phyloP scores from a whole-genome alignment of 2,888 invertebrate genomes.

The Marasmarcha lunaedactyla region DNA sequence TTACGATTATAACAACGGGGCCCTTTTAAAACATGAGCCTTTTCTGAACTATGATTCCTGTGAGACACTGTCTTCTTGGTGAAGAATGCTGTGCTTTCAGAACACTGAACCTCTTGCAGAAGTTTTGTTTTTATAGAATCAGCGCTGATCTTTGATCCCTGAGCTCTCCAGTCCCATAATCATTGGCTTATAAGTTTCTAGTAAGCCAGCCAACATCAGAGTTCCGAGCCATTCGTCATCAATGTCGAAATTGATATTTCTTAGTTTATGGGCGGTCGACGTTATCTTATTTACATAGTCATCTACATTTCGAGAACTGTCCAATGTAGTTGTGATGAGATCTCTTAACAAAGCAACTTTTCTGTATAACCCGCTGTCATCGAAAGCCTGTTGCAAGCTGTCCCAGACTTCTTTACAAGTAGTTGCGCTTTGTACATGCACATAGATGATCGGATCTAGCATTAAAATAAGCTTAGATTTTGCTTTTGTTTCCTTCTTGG shows the following conservation, averaged over 20 bases:
- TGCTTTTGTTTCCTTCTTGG: slow-evolving; percentile 6
- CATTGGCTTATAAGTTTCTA: background rate
- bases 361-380: slow-evolving; percentile 6
- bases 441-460: slow-evolving; percentile 6
- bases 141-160: background rate
- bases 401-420: slow-evolving; percentile 8
- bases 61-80: background rate
- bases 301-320: background rate
- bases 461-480: slow-evolving; percentile 7
- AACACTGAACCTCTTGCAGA: background rate
- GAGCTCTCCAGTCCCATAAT: background rate
- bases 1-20: background rate
- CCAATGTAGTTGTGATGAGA: background rate
- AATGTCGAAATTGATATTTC: background rate
- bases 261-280: slow-evolving; percentile 3
- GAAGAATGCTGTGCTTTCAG: background rate
- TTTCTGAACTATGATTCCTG: too few relatives aligned
- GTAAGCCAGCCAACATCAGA: slow-evolving; percentile 1
- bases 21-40: background rate
- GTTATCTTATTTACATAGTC: slow-evolving; percentile 6
- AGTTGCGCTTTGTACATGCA: slow-evolving; percentile 5
- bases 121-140: background rate
- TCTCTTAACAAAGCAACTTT: slow-evolving; percentile 6
- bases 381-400: slow-evolving; percentile 7
- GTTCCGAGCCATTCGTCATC: too few relatives aligned